A percentile compares a stretch with the other conserved stretches of the same genome.
phyloP scores from a whole-genome alignment of 2,797 vertebrate species.

The Lithobates pipiens region DNA sequence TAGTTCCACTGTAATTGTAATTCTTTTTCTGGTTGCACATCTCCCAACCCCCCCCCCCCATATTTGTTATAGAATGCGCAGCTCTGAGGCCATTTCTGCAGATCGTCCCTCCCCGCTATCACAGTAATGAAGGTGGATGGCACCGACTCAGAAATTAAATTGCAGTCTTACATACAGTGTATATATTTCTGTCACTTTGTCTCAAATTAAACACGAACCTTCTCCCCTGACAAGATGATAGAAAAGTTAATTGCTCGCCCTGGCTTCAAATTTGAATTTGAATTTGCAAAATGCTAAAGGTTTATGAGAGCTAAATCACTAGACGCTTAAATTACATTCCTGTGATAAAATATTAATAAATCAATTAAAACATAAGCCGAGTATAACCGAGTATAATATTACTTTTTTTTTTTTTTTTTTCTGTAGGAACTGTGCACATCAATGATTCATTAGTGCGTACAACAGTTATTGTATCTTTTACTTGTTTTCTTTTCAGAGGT shows the following conservation, averaged over 20 bases:
- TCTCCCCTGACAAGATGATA: slow-evolving; percentile 88
- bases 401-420: slow-evolving; percentile 79
- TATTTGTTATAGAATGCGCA: not conserved
- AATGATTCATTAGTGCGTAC: slow-evolving; percentile 87
- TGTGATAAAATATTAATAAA: slow-evolving; percentile 90
- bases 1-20: too few species aligned
- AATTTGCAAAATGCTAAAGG: slow-evolving; percentile 89
- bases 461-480: slow-evolving; percentile 86
- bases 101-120: not conserved
- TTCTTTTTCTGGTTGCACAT: too few species aligned
- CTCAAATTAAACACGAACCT: slow-evolving; percentile 88
- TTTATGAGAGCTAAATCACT: slow-evolving; percentile 89
- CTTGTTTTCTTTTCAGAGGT: slow-evolving; percentile 78
- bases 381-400: slow-evolving; percentile 79
- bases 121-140: slow-evolving; percentile 76
- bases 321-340: slow-evolving; percentile 89
- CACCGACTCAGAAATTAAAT: slow-evolving; percentile 82
- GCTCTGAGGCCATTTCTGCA: too few species aligned
- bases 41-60: too few species aligned
- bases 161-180: slow-evolving; percentile 82
- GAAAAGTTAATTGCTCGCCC: slow-evolving; percentile 88
- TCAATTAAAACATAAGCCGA: slow-evolving; percentile 88
- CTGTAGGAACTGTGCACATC: slow-evolving; percentile 80
- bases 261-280: slow-evolving; percentile 89
- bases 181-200: slow-evolving; percentile 88